phyloP scores from a whole-genome alignment of 1,140 invertebrate species.

The Aphelinus certus region DNA sequence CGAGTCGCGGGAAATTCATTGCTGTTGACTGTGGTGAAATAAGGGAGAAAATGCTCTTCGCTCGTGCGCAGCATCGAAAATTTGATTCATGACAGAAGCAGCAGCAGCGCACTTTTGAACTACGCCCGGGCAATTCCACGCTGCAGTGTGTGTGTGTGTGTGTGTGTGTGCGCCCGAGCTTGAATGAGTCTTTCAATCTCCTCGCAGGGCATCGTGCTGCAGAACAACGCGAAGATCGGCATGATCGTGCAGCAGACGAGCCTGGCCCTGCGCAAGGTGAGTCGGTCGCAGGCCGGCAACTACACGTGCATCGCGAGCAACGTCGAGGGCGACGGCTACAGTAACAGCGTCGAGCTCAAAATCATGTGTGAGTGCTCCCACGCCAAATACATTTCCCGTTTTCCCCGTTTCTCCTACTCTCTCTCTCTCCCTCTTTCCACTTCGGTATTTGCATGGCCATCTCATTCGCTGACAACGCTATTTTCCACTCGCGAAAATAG shows the following conservation, averaged over 20 bases:
- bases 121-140: background rate
- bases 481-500: background rate
- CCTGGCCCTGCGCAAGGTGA: slow-evolving; percentile 81
- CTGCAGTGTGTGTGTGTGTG: background rate
- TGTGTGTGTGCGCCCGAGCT: background rate
- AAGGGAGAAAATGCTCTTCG: slow-evolving; percentile 8
- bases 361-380: slow-evolving; percentile 85
- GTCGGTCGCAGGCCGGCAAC: slow-evolving; percentile 81
- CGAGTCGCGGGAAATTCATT: slow-evolving; percentile 8
- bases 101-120: too few species aligned
- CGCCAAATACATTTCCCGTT: background rate
- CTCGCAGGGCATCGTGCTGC: slow-evolving; percentile 78
- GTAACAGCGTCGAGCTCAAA: slow-evolving; percentile 81
- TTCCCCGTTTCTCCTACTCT: too few species aligned
- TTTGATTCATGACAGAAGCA: too few species aligned
- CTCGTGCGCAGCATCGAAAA: background rate
- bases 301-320: slow-evolving; percentile 90
- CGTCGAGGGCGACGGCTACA: slow-evolving; percentile 86
- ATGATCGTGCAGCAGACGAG: slow-evolving; percentile 85
- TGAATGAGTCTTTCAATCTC: background rate
- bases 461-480: background rate
- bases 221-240: slow-evolving; percentile 82
- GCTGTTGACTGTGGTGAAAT: background rate
- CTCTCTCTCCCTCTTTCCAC: background rate
- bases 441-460: background rate